A percentile compares a stretch with the other conserved stretches of the same genome.
phyloP scores from a whole-genome alignment of 2,797 vertebrate species.

The Pangasius krempfi region DNA sequence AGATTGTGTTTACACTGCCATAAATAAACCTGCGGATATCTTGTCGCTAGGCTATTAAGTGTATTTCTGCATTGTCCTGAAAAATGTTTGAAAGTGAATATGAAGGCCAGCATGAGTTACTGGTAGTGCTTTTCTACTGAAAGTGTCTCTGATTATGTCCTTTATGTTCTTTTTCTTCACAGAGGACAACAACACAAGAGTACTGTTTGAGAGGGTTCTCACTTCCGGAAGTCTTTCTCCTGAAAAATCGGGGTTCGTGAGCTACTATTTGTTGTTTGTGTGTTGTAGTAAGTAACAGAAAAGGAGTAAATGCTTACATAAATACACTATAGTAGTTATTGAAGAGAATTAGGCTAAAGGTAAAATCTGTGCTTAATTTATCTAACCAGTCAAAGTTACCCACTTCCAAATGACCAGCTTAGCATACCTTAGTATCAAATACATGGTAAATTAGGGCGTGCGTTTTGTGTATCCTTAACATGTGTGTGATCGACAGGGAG shows the following conservation, averaged over 20 bases:
- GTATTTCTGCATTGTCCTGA: neutral
- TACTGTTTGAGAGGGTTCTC: conserved; percentile 98
- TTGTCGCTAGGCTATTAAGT: neutral
- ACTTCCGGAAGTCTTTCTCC: conserved; percentile 96
- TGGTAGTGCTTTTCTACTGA: neutral
- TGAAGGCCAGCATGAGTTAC: conserved; percentile 4
- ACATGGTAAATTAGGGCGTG: too few relatives aligned
- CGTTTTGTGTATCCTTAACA: neutral
- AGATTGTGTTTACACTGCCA: neutral
- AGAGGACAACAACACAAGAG: conserved; percentile 99
- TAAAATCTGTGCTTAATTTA: neutral
- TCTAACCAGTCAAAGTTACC: neutral
- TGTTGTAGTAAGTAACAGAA: neutral
- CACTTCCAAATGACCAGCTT: neutral
- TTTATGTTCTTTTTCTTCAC: conserved; percentile 31
- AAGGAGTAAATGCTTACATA: neutral
- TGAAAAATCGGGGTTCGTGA: conserved; percentile 92
- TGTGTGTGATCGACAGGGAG: conserved; percentile 76
- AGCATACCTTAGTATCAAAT: neutral
- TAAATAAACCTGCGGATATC: neutral
- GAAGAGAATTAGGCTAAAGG: neutral
- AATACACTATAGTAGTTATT: neutral
- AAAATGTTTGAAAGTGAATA: neutral
- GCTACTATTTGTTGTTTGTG: neutral
- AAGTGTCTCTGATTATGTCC: conserved; percentile 28